phyloP scores from a whole-genome alignment of 1,140 invertebrate species.

The Tribolium madens region DNA sequence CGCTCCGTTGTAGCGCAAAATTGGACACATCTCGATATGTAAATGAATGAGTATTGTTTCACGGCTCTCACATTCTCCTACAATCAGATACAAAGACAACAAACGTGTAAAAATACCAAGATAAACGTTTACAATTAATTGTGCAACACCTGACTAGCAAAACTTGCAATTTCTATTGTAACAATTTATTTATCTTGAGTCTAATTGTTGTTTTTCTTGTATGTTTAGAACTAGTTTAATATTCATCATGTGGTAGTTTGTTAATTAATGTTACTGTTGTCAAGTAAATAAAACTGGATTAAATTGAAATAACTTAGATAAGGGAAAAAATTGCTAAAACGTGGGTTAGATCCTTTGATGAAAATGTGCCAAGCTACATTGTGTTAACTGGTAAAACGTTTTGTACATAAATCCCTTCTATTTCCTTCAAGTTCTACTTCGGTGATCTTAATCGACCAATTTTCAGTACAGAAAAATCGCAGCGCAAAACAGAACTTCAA shows the following conservation, averaged over 20 bases:
- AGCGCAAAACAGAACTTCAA: background rate
- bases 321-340: background rate
- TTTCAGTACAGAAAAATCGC: background rate
- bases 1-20: background rate
- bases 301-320: background rate
- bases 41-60: slow-evolving; percentile 33
- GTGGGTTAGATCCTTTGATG: background rate
- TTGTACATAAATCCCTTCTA: background rate
- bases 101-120: slow-evolving; percentile 20
- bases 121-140: slow-evolving; percentile 3
- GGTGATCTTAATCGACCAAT: background rate
- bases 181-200: no score
- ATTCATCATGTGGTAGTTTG: no score
- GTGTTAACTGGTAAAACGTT: background rate
- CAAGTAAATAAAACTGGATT: no score
- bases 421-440: background rate
- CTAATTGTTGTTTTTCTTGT: background rate
- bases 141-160: background rate
- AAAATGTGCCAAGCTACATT: background rate
- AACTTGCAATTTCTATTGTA: background rate
- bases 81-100: slow-evolving; percentile 29
- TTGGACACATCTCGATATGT: slow-evolving; percentile 29
- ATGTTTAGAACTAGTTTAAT: background rate
- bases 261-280: no score
- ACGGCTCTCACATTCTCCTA: slow-evolving; percentile 17